Conservation (phyloP, 2,113 vertebrate species). For the Aix galericulata region DNA sequence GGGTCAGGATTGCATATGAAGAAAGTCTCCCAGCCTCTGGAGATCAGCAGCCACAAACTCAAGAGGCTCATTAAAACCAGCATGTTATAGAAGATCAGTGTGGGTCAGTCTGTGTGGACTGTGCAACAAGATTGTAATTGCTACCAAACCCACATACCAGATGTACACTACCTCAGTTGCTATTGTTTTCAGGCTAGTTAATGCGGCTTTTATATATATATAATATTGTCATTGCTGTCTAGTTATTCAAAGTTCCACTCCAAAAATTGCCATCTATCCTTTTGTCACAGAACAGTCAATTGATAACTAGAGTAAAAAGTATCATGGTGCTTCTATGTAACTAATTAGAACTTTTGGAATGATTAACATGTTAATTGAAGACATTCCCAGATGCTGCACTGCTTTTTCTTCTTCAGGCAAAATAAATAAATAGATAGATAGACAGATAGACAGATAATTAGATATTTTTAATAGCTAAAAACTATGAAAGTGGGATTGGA, state of each 20-base stretch:
- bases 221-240: not conserved
- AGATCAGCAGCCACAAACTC: not conserved
- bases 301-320: not conserved
- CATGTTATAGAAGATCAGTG: not conserved
- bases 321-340: not conserved
- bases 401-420: not conserved
- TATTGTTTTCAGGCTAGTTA: not conserved
- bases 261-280: not conserved
- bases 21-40: not conserved
- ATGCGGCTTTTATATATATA: not conserved
- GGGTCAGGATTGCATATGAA: not conserved
- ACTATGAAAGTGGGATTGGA: not conserved
- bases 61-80: not conserved
- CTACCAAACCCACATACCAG: not conserved
- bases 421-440: not conserved
- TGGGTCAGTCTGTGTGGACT: not conserved
- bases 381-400: not conserved
- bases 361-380: constrained; percentile 18
- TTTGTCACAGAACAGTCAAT: not conserved
- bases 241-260: not conserved
- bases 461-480: not conserved
- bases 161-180: not conserved
- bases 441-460: not conserved
- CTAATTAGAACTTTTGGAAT: not conserved
- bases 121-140: not conserved